Conservation (phyloP, 2,113 vertebrate species). For the Nyctereutes procyonoides region DNA sequence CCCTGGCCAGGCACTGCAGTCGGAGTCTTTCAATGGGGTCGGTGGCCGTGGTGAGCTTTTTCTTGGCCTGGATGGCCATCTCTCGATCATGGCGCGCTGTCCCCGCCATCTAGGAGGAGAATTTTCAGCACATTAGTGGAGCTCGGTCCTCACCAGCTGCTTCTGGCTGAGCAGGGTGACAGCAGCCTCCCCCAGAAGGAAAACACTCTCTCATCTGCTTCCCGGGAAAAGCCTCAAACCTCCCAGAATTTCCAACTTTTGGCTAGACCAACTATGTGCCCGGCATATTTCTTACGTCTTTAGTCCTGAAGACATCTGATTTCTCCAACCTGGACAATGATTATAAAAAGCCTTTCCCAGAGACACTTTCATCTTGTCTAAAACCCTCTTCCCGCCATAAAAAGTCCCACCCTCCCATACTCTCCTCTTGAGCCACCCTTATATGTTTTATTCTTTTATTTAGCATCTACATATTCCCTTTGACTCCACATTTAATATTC, state of each 20-base stretch:
- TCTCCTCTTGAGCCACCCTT: background rate
- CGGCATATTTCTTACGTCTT: background rate
- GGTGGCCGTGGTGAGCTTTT: constrained; percentile 80
- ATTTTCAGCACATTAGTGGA: background rate
- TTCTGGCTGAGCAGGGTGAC: background rate
- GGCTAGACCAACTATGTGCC: background rate
- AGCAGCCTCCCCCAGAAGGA: background rate
- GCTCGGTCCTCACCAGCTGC: accelerated
- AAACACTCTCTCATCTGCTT: background rate
- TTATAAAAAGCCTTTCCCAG: background rate
- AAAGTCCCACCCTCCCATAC: background rate
- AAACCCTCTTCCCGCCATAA: background rate
- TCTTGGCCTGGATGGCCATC: constrained; percentile 91
- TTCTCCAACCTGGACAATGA: background rate
- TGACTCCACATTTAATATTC: background rate
- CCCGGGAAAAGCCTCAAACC: background rate
- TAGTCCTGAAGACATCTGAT: background rate
- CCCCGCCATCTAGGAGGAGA: constrained; percentile 89
- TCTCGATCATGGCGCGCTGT: constrained; percentile 94
- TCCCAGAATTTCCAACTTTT: background rate
- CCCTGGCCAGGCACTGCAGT: constrained; percentile 92
- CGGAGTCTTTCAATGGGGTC: constrained; percentile 93
- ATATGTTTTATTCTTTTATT: background rate
- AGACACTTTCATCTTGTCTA: background rate
- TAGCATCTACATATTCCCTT: background rate